These are phyloP conservation scores for Orycteropus afer DNA, from an alignment of 2,113 vertebrate genomes.

Conservation along the genomic window DNA sequence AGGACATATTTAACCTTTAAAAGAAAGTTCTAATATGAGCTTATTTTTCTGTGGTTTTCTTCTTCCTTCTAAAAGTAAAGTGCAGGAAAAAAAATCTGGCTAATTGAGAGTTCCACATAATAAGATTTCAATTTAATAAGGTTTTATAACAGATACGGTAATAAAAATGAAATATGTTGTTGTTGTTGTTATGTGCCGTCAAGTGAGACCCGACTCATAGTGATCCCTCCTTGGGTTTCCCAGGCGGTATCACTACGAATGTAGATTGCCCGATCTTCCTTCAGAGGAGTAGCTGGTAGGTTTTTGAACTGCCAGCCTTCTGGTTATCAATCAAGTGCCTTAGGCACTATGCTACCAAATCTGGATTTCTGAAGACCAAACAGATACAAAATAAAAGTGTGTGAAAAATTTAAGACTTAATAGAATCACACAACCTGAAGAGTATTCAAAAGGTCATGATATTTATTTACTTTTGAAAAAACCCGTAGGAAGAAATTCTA, in stretches of 20 bases:
- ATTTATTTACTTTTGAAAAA: slow-evolving; percentile 67
- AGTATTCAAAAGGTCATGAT: slow-evolving; percentile 73
- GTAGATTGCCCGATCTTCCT: too few species aligned
- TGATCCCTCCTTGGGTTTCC: too few species aligned
- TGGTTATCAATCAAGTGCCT: too few species aligned
- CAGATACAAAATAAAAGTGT: slow-evolving; percentile 55
- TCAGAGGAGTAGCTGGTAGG: too few species aligned
- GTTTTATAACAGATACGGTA: slow-evolving; percentile 57
- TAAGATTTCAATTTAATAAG: slow-evolving; percentile 62
- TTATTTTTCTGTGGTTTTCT: slow-evolving; percentile 53
- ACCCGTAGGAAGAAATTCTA: slow-evolving; percentile 62
- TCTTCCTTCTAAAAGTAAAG: slow-evolving; percentile 47
- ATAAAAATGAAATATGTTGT: slow-evolving; percentile 66
- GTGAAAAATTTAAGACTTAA: slow-evolving; percentile 70
- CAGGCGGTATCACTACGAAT: too few species aligned
- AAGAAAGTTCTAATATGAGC: slow-evolving; percentile 42
- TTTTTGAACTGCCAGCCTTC: too few species aligned
- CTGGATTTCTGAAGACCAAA: slow-evolving; percentile 62
- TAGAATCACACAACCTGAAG: slow-evolving; percentile 59
- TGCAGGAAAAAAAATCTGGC: not conserved
- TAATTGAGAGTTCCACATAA: slow-evolving; percentile 70
- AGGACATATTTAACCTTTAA: slow-evolving; percentile 59
- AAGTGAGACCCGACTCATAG: too few species aligned
- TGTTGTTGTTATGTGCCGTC: too few species aligned
- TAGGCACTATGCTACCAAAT: slow-evolving; percentile 59